Conservation (phyloP, 2,113 vertebrate species). For the Lethenteron camtschaticum region DNA sequence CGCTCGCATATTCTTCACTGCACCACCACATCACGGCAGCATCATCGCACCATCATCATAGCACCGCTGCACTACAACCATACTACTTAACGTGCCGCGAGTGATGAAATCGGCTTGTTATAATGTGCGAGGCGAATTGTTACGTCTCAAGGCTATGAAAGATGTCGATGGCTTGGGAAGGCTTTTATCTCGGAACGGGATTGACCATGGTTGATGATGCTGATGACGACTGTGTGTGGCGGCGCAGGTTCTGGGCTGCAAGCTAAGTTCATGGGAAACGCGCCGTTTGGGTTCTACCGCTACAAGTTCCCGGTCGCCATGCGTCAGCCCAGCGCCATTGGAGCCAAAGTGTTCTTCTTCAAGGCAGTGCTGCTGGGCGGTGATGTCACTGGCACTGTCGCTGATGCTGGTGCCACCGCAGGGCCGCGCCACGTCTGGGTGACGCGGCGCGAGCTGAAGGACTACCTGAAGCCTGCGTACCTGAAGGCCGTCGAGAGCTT, state of each 20-base stretch:
- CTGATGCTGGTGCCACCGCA: conserved; percentile 8
- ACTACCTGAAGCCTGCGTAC: conserved; percentile 52
- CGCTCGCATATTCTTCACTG: background rate
- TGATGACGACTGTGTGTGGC: too few species aligned
- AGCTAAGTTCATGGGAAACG: conserved; percentile 59
- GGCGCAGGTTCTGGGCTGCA: conserved; percentile 31
- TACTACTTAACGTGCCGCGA: too few species aligned
- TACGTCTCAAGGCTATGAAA: too few species aligned
- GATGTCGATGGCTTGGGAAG: too few species aligned
- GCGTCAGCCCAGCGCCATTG: conserved; percentile 30
- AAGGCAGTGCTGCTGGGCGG: conserved; percentile 49
- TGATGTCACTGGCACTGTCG: conserved; percentile 12
- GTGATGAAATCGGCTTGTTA: too few species aligned
- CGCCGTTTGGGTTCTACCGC: conserved; percentile 74
- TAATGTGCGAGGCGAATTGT: too few species aligned
- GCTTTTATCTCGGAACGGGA: too few species aligned
- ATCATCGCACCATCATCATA: too few species aligned
- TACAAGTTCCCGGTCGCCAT: conserved; percentile 53
- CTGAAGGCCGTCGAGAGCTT: conserved; percentile 44
- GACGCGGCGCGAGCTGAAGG: conserved; percentile 45
- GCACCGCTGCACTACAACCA: too few species aligned
- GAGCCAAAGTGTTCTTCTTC: conserved; percentile 86
- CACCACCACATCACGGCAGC: background rate
- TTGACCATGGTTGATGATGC: too few species aligned
- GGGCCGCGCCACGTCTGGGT: conserved; percentile 37